Base-by-base conservation (phyloP, 1,140 invertebrate genomes). In the Trichomalopsis sarcophagae region DNA sequence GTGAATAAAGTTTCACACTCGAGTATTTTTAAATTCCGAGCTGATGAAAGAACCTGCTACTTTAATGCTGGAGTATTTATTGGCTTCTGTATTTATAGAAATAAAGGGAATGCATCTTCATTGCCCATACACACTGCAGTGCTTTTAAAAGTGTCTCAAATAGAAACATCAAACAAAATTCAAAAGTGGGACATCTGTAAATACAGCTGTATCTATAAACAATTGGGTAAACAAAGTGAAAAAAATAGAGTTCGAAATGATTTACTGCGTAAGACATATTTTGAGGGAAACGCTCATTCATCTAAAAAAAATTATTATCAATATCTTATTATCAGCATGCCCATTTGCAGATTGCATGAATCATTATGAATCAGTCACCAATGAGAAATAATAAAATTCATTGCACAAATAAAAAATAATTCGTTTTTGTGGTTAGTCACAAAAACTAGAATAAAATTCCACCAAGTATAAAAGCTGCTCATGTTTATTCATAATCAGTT, bases 21-120 rank as follows among this genome's bases (percentile, higher is more conserved):
- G 36, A 74, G 69, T 82, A 82, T 82, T 82, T 82, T 82, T 62
- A 74, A 82, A 82, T 55, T n/a, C 10, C 27, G 50, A 14, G 14
- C 11, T 78, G 76, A 33, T 66, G 76, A 78, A 78, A 66, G 76
- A 78, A 62, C 40, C 44, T 76, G 13, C 40, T 76, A 27, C 30
- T 74, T 36, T 33, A 40, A 74, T 71, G 30, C 69, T 17, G 23
- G 4, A 30, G 17, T 74, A 74, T 71, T 30, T 71, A 30, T 71
- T 71, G 68, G 33, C 14, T 74, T 74, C 33, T 44, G 21, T 74
- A 74, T 44, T 74, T 74, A 74, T 44, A 36, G 47, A 40, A 7
- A 11, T 36, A 74, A 62, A 62, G 55, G 55, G 21, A 21, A 62
- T 62, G 55, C 17, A 21, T 62, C 21, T 62, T 62, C n/a, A 62